These are phyloP conservation scores for Zoanthus gigantus DNA, from an alignment of 92 coral and sea anemone species.

Conservation along the genomic window DNA sequence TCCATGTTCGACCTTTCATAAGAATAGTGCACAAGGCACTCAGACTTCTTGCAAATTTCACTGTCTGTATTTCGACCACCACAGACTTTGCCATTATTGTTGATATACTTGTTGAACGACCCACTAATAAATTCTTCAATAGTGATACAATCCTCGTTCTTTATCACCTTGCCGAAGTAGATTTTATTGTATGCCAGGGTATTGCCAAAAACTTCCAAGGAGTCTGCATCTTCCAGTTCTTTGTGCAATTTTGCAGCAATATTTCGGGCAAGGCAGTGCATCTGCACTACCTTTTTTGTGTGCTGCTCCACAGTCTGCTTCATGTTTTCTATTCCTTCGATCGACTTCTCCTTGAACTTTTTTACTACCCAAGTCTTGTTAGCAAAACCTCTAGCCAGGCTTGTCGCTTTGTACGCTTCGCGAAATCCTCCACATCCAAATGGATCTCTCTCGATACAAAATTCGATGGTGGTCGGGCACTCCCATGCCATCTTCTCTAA, in stretches of 20 bases:
- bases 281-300: conserved; percentile 28
- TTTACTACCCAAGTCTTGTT: conserved; percentile 15
- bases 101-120: not conserved
- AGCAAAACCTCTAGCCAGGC: conserved; percentile 18
- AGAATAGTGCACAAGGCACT: conserved; percentile 37
- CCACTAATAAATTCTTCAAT: conserved; percentile 32
- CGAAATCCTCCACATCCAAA: conserved; percentile 10
- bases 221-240: conserved; percentile 19
- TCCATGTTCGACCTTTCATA: conserved; percentile 44
- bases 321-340: conserved; percentile 5
- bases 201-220: conserved; percentile 17
- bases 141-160: conserved; percentile 18
- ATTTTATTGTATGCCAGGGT: conserved; percentile 30
- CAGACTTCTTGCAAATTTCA: conserved; percentile 35
- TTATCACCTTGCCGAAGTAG: conserved; percentile 17
- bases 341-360: conserved; percentile 12
- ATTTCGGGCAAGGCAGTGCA: conserved; percentile 31
- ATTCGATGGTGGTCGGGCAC: conserved; percentile 22
- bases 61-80: conserved; percentile 1
- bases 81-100: conserved; percentile 24
- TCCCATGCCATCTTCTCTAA: not conserved
- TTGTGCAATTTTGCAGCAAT: conserved; percentile 28
- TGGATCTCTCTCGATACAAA: conserved; percentile 3
- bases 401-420: conserved; percentile 21
- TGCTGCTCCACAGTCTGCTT: conserved; percentile 26